phyloP scores from a whole-genome alignment of 2,113 vertebrate genomes.

The Xiphias gladius region DNA sequence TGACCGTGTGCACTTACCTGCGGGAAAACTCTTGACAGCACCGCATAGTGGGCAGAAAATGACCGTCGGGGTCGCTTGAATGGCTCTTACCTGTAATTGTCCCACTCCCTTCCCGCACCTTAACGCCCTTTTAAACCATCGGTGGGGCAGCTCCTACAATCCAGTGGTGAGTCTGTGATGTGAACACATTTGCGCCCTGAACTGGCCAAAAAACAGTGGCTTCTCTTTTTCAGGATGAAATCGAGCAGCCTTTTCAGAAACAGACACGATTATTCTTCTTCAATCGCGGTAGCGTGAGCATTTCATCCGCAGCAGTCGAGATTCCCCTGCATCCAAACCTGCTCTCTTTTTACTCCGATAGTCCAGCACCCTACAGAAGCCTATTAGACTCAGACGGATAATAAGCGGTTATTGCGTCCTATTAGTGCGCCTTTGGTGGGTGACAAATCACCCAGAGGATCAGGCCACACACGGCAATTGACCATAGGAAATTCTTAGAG shows the following conservation, averaged over 20 bases:
- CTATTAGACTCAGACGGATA: background rate
- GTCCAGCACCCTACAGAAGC: conserved; percentile 7
- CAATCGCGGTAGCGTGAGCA: background rate
- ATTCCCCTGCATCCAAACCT: conserved; percentile 35
- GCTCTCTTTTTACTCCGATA: conserved; percentile 18
- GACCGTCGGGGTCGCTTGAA: background rate
- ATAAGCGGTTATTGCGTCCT: background rate
- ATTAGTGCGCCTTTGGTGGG: background rate
- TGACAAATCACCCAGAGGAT: background rate
- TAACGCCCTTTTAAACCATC: conserved; percentile 86
- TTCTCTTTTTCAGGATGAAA: background rate
- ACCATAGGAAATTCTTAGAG: background rate
- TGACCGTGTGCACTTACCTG: background rate
- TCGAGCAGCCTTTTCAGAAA: conserved; percentile 4
- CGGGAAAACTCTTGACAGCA: background rate
- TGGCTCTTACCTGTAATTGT: conserved; percentile 78
- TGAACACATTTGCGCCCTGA: conserved; percentile 67
- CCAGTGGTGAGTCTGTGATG: conserved; percentile 66
- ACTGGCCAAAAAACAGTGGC: background rate
- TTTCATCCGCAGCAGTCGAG: conserved; percentile 33
- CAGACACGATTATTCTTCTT: background rate
- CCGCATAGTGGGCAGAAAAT: background rate
- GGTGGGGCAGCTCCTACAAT: conserved; percentile 84
- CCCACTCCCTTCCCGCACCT: conserved; percentile 84
- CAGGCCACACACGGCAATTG: background rate